Evolutionary conservation across 92 coral and sea anemone species (phyloP).

Genomic region (Palythoa heliodiscus): DNA sequence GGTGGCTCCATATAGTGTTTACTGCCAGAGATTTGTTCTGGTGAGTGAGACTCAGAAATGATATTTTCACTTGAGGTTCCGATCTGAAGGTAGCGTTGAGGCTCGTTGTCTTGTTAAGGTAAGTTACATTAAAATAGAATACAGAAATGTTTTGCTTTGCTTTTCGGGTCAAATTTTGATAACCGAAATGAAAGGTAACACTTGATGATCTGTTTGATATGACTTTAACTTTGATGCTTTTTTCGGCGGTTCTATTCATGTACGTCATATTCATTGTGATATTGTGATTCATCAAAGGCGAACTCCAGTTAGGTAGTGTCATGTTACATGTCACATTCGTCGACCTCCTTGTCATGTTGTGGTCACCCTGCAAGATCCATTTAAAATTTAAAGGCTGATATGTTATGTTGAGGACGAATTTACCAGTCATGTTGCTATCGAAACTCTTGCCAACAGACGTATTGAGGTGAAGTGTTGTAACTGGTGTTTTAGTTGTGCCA

Average conservation of each 20-base stretch:
- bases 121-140: constrained; percentile 51
- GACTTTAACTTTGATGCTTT: constrained; percentile 55
- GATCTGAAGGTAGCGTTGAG: constrained; percentile 51
- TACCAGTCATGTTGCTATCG: constrained; percentile 52
- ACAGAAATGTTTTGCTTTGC: constrained; percentile 44
- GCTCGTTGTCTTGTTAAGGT: constrained; percentile 53
- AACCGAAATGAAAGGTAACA: constrained; percentile 38
- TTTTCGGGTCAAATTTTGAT: constrained; percentile 32
- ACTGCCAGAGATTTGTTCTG: constrained; percentile 58
- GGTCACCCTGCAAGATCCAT: constrained; percentile 51
- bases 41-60: constrained; percentile 59
- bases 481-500: constrained; percentile 44
- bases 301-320: constrained; percentile 50
- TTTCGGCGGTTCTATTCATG: constrained; percentile 42
- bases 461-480: constrained; percentile 58
- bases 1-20: constrained; percentile 62
- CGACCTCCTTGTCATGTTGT: constrained; percentile 48
- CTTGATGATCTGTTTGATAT: constrained; percentile 50
- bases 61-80: constrained; percentile 40
- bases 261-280: constrained; percentile 60
- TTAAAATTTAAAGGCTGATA: constrained; percentile 63
- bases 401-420: constrained; percentile 56
- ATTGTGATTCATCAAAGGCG: constrained; percentile 59
- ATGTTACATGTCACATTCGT: constrained; percentile 60
- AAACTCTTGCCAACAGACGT: constrained; percentile 38